Base-by-base conservation (phyloP, 2,797 vertebrate genomes). In the Nyctibius grandis region DNA sequence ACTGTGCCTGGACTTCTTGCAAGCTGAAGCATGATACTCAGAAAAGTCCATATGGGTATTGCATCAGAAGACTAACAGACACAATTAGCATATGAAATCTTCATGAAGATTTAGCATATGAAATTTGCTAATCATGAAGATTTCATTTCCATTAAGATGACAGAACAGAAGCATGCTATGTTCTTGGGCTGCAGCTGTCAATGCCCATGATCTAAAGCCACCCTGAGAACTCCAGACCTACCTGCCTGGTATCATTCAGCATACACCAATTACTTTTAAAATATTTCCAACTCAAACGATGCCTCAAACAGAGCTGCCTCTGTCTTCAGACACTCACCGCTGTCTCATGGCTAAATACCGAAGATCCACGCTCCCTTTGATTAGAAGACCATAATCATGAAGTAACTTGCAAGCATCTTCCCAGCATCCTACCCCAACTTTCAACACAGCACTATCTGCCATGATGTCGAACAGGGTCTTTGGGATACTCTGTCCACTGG, bases 351-450 rank as follows among this genome's bases (percentile, higher is more conserved):
- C 99, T 22, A 99, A 97, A 96, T 99, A 98, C 5, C 99, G 99
- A 85, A 99, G 98, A 96, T 99, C 99, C 73, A 99, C 95, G 0
- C 97, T 98, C 15, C 99, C 98, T 31, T 97, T 96, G 60, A 99
- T 98, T 8, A 97, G 42, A 88, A 99, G 95, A 29, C 98, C 98
- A 17, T 99, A 99, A 97, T 99, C 99, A 11, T 98, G 98, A 16
- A 98, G 97, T 82, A 99, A 97, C 5, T 98, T 99, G 95, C 97
- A 98, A 67, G 99, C 98, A 31, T 99, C 99, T 97, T 99, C 99
- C 53, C 98, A 99, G 97, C 99, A 99, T 13, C 99, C 99, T 14
- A 99, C 99, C 7, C 99, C 99, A 7, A 99, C 99, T 96, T 99
- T 99, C 73, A 99, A 93, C 48, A 99, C 88, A 64, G 84, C 93